phyloP scores from a whole-genome alignment of 2,113 vertebrate species.

The Grammomys surdaster region DNA sequence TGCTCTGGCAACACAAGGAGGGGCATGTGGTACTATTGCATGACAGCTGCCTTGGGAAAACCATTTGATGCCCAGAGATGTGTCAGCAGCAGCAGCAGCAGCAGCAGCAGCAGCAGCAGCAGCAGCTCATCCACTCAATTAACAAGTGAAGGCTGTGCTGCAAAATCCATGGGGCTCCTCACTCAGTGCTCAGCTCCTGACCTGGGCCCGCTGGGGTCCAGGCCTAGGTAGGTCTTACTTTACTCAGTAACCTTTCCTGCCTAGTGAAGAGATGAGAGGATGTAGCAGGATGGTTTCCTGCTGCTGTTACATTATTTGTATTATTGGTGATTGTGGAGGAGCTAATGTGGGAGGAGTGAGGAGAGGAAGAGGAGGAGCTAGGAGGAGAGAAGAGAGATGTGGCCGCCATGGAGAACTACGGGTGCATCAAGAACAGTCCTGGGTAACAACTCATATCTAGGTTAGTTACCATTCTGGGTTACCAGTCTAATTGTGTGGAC shows the following conservation, averaged over 20 bases:
- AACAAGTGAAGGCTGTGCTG: neutral
- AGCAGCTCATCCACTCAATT: neutral
- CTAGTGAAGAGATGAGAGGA: neutral
- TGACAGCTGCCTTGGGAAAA: neutral
- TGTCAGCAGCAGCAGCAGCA: neutral
- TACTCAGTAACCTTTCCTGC: neutral
- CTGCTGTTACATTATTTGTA: too few relatives aligned
- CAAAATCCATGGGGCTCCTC: neutral
- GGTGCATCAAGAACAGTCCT: too few relatives aligned
- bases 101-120: neutral
- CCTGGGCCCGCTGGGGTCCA: fast-evolving
- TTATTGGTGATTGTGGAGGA: too few relatives aligned
- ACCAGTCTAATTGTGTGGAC: too few relatives aligned
- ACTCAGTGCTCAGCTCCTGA: neutral
- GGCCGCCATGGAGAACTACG: too few relatives aligned
- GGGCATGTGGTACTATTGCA: neutral
- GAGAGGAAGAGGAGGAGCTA: too few relatives aligned
- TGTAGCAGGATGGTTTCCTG: too few relatives aligned
- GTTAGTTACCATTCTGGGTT: too few relatives aligned
- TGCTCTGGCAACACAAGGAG: neutral
- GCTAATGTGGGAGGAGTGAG: too few relatives aligned
- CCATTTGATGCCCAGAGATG: neutral
- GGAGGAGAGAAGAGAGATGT: too few relatives aligned
- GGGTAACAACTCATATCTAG: too few relatives aligned
- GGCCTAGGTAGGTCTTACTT: neutral